phyloP scores from a whole-genome alignment of 2,113 vertebrate species.

The Panthera uncia region DNA sequence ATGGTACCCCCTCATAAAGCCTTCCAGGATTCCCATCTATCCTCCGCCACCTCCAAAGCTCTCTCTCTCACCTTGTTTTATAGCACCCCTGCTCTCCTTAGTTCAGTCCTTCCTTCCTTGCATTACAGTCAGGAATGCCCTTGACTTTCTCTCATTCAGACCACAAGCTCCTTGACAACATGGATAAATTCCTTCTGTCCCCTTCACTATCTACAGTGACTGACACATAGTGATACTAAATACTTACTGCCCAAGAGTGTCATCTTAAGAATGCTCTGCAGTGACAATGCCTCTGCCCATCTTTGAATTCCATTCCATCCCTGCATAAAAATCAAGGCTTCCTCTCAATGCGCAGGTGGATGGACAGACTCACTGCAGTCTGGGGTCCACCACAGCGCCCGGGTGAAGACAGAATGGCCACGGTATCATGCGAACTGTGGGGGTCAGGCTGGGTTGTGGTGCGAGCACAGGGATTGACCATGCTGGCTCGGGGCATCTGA shows the following conservation, averaged over 20 bases:
- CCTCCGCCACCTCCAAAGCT: not conserved
- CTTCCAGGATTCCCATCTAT: not conserved
- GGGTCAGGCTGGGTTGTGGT: not conserved
- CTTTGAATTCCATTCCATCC: not conserved
- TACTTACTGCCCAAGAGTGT: not conserved
- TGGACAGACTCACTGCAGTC: rapidly evolving
- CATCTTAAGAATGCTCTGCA: not conserved
- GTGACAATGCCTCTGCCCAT: not conserved
- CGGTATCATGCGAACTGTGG: rapidly evolving
- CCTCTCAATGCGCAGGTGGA: rapidly evolving
- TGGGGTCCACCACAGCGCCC: rapidly evolving
- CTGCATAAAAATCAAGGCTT: not conserved
- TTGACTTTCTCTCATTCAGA: not conserved
- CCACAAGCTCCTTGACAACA: not conserved
- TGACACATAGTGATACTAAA: not conserved
- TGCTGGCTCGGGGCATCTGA: not conserved
- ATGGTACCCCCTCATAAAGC: not conserved
- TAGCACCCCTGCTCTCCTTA: not conserved
- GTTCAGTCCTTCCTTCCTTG: not conserved
- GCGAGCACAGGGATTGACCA: not conserved
- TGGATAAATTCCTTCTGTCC: not conserved
- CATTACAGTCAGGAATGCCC: rapidly evolving
- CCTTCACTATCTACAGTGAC: not conserved
- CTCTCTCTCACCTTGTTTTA: not conserved
- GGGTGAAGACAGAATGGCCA: too few relatives aligned